Evolutionary conservation across 1,140 invertebrate species (phyloP).

Genomic region (Ptiloglossa arizonensis): DNA sequence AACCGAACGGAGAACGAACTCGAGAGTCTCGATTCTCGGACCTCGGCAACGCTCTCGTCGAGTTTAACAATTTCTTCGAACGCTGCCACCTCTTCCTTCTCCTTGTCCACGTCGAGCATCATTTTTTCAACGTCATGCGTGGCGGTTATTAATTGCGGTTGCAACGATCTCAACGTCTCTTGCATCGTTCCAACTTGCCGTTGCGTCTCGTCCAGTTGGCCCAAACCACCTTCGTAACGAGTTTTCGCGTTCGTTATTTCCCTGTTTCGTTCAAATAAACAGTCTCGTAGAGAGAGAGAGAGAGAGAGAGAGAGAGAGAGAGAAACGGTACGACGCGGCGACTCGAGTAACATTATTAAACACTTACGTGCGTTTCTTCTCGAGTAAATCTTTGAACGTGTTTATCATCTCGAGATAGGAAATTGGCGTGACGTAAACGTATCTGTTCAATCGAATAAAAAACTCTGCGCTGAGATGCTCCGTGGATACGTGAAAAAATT

Average conservation of each 20-base stretch:
- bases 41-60: slow-evolving; percentile 85
- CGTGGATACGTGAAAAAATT: slow-evolving; percentile 94
- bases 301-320: too few relatives aligned
- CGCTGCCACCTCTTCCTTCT: slow-evolving; percentile 92
- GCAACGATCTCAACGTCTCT: slow-evolving; percentile 90
- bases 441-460: slow-evolving; percentile 86
- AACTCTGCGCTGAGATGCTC: slow-evolving; percentile 89
- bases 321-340: too few relatives aligned
- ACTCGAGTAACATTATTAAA: not conserved
- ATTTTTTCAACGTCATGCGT: slow-evolving; percentile 92
- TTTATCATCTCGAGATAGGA: slow-evolving; percentile 96
- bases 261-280: slow-evolving; percentile 77
- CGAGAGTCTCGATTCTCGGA: slow-evolving; percentile 19
- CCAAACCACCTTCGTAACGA: slow-evolving; percentile 93
- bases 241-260: slow-evolving; percentile 85
- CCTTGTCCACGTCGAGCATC: slow-evolving; percentile 90
- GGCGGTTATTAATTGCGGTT: slow-evolving; percentile 93
- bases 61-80: slow-evolving; percentile 86
- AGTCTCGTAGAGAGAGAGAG: too few relatives aligned
- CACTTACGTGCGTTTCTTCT: slow-evolving; percentile 80
- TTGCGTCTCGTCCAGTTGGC: slow-evolving; percentile 92
- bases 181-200: slow-evolving; percentile 93
- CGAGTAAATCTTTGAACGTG: slow-evolving; percentile 93
- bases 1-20: not conserved
- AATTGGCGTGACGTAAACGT: slow-evolving; percentile 96